Evolutionary conservation across 2,113 vertebrate species (phyloP).

Genomic region (Xerus inauris): DNA sequence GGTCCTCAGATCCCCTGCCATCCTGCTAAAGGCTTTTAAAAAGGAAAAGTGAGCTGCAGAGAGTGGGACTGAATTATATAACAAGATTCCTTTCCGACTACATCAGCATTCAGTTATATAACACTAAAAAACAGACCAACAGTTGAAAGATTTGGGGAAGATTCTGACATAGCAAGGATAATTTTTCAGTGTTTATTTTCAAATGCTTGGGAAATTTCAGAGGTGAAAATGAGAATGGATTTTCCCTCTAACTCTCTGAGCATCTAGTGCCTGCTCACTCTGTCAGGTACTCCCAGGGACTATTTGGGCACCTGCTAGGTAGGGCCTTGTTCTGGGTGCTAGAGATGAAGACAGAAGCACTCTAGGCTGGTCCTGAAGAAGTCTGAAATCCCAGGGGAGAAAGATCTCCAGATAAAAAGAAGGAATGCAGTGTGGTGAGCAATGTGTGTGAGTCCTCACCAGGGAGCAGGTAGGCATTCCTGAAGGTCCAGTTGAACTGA

Average conservation of each 20-base stretch:
- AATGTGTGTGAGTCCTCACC: not conserved
- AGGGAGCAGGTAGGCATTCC: not conserved
- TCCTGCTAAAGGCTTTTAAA: not conserved
- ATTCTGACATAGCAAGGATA: not conserved
- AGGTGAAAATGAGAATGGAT: not conserved
- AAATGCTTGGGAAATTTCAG: not conserved
- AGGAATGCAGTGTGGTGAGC: too few relatives aligned
- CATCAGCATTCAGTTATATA: not conserved
- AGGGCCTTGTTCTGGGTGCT: not conserved
- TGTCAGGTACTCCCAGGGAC: not conserved
- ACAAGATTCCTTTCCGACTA: constrained; percentile 16
- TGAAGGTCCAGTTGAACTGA: not conserved
- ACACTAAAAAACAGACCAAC: not conserved
- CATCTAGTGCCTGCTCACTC: not conserved
- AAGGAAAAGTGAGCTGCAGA: not conserved
- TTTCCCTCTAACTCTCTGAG: not conserved
- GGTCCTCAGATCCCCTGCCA: not conserved
- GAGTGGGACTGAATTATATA: not conserved
- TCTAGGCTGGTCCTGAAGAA: not conserved
- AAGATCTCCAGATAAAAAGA: not conserved
- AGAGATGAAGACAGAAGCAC: not conserved
- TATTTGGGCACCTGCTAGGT: not conserved
- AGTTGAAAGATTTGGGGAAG: not conserved
- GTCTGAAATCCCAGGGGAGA: not conserved
- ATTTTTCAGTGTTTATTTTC: not conserved